These are phyloP conservation scores for Caenorhabditis brenneri DNA, from an alignment of 1,140 invertebrate genomes.

Conservation along the genomic window DNA sequence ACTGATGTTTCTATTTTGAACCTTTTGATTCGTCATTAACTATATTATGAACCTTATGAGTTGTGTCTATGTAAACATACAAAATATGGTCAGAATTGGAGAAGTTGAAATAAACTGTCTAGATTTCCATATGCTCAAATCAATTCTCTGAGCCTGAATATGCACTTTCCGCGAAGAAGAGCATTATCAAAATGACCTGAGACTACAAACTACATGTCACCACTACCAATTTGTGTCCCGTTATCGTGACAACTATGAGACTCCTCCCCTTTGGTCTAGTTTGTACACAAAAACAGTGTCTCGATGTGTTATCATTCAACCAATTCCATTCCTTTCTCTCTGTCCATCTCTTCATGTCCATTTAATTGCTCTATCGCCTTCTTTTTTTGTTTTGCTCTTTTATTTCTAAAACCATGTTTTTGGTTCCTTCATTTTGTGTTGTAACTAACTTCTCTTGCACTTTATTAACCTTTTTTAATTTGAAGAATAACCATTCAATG, in stretches of 20 bases:
- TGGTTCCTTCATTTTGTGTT: no score
- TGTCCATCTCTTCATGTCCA: background rate
- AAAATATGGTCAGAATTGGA: background rate
- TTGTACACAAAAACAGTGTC: conserved; percentile 24
- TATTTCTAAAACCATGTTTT: background rate
- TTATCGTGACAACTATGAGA: background rate
- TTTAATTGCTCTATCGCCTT: background rate
- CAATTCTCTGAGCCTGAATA: no score
- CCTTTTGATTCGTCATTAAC: background rate
- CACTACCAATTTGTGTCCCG: background rate
- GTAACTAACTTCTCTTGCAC: background rate
- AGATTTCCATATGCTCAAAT: no score
- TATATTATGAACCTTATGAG: background rate
- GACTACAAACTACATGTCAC: background rate
- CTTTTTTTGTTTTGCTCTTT: background rate
- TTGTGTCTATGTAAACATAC: conserved; percentile 18
- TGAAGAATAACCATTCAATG: background rate
- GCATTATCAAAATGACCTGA: background rate
- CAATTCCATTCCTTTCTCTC: background rate
- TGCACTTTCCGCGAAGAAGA: no score
- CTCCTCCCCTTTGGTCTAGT: background rate
- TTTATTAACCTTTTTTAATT: background rate
- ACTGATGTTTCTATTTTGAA: background rate
- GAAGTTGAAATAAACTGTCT: no score
- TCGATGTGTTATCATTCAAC: background rate